Evolutionary conservation across 1,140 invertebrate genomes (phyloP).

Genomic region (roundworm (Caenorhabditis elegans)): WBcel235 BX284606.5:12723501-12724000

Average conservation of each 20-base stretch:
- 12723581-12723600: no score
- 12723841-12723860: not conserved
- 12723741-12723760: no score
- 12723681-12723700: no score
- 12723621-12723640: no score
- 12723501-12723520: slow-evolving; percentile 5
- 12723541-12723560: no score
- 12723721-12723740: no score
- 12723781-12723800: not conserved
- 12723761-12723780: not conserved
- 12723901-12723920: not conserved
- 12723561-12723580: no score
- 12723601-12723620: no score
- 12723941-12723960: not conserved
- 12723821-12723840: not conserved
- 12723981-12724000: not conserved
- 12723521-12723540: slow-evolving; percentile 16
- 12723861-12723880: not conserved
- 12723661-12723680: no score
- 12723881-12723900: not conserved
- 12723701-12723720: no score
- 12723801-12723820: not conserved
- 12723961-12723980: not conserved
- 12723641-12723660: no score
- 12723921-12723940: not conserved